Conservation (phyloP, 2,888 invertebrate species). For the Drepana falcataria region DNA sequence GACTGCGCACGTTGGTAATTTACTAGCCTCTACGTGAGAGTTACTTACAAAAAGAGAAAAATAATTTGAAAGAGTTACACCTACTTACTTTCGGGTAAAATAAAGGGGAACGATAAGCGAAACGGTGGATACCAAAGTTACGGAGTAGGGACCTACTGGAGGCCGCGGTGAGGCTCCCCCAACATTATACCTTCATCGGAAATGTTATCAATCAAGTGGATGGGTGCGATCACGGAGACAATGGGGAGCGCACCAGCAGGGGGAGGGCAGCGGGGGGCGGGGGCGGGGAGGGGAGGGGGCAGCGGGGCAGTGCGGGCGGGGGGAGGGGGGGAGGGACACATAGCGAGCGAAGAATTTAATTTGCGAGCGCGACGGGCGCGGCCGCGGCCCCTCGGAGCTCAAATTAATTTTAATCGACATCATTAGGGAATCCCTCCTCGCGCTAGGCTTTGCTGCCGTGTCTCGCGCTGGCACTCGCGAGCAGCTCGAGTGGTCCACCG, state of each 20-base stretch:
- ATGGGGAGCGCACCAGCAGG: constrained; percentile 18
- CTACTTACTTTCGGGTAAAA: too few relatives aligned
- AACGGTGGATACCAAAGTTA: too few relatives aligned
- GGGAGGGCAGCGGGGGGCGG: constrained; percentile 9
- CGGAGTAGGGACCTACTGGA: too few relatives aligned
- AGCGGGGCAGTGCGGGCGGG: constrained; percentile 6
- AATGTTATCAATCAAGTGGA: constrained; percentile 45
- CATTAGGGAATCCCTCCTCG: constrained; percentile 44
- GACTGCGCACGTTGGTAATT: too few relatives aligned
- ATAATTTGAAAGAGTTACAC: too few relatives aligned
- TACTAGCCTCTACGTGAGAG: too few relatives aligned
- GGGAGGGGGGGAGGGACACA: constrained; percentile 14
- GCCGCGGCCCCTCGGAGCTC: constrained; percentile 33
- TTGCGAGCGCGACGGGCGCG: constrained; percentile 38
- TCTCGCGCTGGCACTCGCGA: constrained; percentile 8
- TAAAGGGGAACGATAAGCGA: too few relatives aligned
- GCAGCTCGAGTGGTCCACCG: too few relatives aligned
- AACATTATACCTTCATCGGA: constrained; percentile 17
- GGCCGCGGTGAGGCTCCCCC: constrained; percentile 5
- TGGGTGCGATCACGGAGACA: constrained; percentile 31
- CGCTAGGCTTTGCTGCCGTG: constrained; percentile 24
- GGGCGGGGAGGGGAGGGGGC: constrained; percentile 7
- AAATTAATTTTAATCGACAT: constrained; percentile 75
- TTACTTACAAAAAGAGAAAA: too few relatives aligned
- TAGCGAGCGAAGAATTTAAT: constrained; percentile 62